phyloP scores from a whole-genome alignment of 2,797 vertebrate species.

The Karalla daura region DNA sequence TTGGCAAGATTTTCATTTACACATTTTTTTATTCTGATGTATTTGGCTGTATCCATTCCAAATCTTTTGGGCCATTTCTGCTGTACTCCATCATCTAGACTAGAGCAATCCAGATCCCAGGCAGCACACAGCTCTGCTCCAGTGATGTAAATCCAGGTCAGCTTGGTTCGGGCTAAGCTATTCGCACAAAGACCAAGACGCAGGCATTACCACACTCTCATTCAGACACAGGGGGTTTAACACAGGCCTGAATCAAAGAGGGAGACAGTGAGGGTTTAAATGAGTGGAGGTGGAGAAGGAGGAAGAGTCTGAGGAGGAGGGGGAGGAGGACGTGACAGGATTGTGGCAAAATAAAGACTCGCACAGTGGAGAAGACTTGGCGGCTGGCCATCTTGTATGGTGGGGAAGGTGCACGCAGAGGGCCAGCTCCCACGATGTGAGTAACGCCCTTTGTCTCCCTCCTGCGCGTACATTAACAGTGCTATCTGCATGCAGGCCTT shows the following conservation, averaged over 20 bases:
- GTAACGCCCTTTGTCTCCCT: constrained; percentile 23
- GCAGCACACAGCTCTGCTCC: constrained; percentile 23
- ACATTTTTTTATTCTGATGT: neutral
- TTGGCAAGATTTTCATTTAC: neutral
- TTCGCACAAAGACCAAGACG: constrained; percentile 49
- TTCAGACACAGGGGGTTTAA: constrained; percentile 39
- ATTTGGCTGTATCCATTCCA: neutral
- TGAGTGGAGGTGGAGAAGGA: constrained; percentile 37
- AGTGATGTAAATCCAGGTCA: constrained; percentile 58
- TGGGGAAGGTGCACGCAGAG: constrained; percentile 33
- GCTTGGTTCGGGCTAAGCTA: constrained; percentile 45
- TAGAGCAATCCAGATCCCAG: constrained; percentile 15
- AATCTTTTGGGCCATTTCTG: constrained; percentile 3
- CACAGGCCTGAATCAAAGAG: constrained; percentile 45
- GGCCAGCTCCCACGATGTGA: constrained; percentile 24
- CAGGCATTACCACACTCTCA: constrained; percentile 49
- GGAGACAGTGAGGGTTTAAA: constrained; percentile 40
- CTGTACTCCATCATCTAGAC: neutral
- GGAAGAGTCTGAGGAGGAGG: constrained; percentile 35
- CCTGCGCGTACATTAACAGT: constrained; percentile 1
- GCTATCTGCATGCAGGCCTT: constrained; percentile 33
- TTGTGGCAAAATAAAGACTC: constrained; percentile 33
- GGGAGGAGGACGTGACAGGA: constrained; percentile 27
- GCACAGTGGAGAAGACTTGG: constrained; percentile 32
- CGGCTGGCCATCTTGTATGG: constrained; percentile 33